phyloP scores from a whole-genome alignment of 2,113 vertebrate species.

The Coreoperca whiteheadi region DNA sequence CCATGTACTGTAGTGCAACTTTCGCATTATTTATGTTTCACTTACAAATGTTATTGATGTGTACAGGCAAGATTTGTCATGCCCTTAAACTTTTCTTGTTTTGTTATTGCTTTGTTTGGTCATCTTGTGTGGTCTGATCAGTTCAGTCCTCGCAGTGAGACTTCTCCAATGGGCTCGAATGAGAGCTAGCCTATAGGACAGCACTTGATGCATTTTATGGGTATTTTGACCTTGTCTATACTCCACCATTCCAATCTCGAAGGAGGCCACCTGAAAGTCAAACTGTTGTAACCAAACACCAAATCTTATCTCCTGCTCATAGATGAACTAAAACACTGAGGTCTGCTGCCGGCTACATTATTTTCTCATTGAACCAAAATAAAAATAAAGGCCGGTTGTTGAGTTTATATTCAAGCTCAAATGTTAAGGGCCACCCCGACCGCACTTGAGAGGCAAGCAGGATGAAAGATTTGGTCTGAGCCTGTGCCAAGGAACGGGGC shows the following conservation, averaged over 20 bases:
- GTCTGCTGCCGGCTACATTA: constrained; percentile 37
- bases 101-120: constrained; percentile 23
- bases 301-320: constrained; percentile 42
- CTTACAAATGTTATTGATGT: constrained; percentile 16
- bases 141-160: neutral
- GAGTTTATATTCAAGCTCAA: constrained; percentile 61
- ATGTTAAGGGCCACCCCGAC: constrained; percentile 72
- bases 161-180: constrained; percentile 23
- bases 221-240: constrained; percentile 47
- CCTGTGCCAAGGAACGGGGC: constrained; percentile 73
- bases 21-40: constrained; percentile 27
- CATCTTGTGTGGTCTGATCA: constrained; percentile 59
- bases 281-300: constrained; percentile 22
- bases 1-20: neutral
- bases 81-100: constrained; percentile 34
- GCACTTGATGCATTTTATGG: constrained; percentile 15
- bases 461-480: constrained; percentile 78
- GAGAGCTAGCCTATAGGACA: constrained; percentile 10
- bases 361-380: constrained; percentile 66
- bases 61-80: constrained; percentile 22
- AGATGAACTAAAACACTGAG: constrained; percentile 39
- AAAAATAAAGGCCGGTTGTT: constrained; percentile 65
- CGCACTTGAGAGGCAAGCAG: constrained; percentile 65
- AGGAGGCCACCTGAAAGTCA: constrained; percentile 34
- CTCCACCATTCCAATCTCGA: constrained; percentile 2